Evolutionary conservation across 2,888 invertebrate genomes (phyloP), one percentile per base, ranked within the genome.

Genomic region (Philereme vetulata): DNA sequence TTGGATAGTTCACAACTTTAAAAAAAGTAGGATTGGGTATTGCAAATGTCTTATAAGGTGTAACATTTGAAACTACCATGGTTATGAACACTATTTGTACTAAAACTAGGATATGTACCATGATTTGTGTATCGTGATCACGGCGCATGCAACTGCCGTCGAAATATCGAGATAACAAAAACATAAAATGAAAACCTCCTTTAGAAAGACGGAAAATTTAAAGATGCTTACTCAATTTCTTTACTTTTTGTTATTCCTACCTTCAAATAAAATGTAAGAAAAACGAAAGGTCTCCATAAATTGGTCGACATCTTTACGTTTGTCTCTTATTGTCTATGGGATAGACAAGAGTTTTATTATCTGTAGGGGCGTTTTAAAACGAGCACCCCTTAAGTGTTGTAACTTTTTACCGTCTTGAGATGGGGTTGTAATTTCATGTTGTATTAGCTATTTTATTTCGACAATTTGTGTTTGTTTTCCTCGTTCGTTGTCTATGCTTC

Each of bases 281-380:
- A 59, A 46, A 38, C 56, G 53, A 61, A 44, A 62, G 80, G n/a
- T 80, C 81, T 58, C 48, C 2, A 52, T 73, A 77, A 9, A 54
- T 59, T 76, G 80, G 88, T 71, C 49, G 60, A 52, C 64, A 76
- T 76, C 73, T 82, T 84, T 85, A 88, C 84, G 81, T 80, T 79
- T 75, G 78, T 81, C 82, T 80, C 83, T 86, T 86, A 89, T 90
- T 89, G 90, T 90, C 89, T 89, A 86, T 81, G 80, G 85, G 81
- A 85, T 78, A 88, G 88, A 86, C 86, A 85, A 84, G 84, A 82
- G 83, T 89, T 90, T 90, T 91, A 90, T 90, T 88, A 86, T 88
- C 90, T 86, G 88, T 76, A 86, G 89, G 72, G 88, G 81, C 78
- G 77, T 79, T 88, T 89, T 88, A 87, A 86, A 87, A 77, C 77